These are phyloP conservation scores for Drosophila niveifrons DNA, from an alignment of 2,888 invertebrate species.

Conservation along the genomic window DNA sequence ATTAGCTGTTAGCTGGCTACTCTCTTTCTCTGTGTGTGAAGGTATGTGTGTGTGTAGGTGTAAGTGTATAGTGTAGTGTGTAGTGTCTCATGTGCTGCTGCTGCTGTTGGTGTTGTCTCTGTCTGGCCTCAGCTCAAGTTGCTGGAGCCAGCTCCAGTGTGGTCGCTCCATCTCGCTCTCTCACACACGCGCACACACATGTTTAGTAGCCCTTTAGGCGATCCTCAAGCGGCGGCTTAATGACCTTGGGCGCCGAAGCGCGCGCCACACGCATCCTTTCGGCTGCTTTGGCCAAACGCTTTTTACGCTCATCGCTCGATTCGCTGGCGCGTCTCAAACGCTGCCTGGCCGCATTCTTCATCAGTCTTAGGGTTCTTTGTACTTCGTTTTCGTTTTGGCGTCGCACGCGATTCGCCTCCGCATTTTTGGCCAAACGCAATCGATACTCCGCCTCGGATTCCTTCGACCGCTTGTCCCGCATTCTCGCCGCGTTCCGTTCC, in stretches of 20 bases:
- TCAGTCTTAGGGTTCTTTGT: constrained; percentile 85
- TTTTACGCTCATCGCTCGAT: constrained; percentile 83
- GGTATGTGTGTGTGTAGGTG: constrained; percentile 6
- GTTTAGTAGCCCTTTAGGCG: constrained; percentile 84
- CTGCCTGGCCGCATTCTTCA: constrained; percentile 85
- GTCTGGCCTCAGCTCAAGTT: constrained; percentile 19
- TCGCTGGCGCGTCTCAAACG: constrained; percentile 85
- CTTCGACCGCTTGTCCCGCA: constrained; percentile 85
- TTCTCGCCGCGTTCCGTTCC: constrained; percentile 85
- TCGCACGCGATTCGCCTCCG: constrained; percentile 85
- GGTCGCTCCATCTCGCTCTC: not conserved
- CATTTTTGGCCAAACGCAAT: constrained; percentile 84
- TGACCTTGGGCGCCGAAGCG: constrained; percentile 84
- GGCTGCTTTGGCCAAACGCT: constrained; percentile 84
- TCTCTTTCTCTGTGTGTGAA: constrained; percentile 1
- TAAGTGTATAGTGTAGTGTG: constrained; percentile 1
- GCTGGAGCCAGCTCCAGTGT: constrained; percentile 71
- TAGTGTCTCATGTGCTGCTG: too few relatives aligned
- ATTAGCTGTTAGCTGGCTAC: constrained; percentile 21
- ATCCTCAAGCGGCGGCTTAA: constrained; percentile 85
- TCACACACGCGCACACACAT: not conserved
- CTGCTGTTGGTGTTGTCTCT: not conserved
- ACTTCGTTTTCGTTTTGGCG: constrained; percentile 85
- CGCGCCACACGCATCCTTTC: constrained; percentile 84
- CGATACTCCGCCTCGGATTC: constrained; percentile 84